Evolutionary conservation across 2,113 vertebrate genomes (phyloP).

Genomic region (Dipodomys stephensi): DNA sequence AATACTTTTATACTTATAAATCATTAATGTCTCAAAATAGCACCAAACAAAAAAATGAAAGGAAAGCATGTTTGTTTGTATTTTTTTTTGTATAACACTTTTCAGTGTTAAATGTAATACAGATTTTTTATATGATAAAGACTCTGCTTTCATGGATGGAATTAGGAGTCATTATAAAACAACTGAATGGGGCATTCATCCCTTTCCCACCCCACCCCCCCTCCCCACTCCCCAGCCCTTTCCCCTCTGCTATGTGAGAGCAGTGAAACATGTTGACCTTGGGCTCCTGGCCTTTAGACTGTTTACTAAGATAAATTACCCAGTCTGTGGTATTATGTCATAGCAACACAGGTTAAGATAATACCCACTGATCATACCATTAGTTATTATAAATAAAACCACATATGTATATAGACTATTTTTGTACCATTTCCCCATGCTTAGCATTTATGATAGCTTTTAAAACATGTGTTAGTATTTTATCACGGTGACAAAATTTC

Average conservation of each 20-base stretch:
- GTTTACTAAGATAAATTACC: too few relatives aligned
- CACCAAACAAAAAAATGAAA: slow-evolving; percentile 62
- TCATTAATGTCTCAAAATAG: slow-evolving; percentile 73
- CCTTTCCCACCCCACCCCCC: background rate
- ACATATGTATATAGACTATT: background rate
- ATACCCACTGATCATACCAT: background rate
- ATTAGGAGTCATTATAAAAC: background rate
- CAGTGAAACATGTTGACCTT: background rate
- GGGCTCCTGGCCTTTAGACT: too few relatives aligned
- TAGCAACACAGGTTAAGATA: background rate
- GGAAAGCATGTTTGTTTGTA: slow-evolving; percentile 60
- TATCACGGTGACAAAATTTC: background rate
- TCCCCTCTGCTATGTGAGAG: background rate
- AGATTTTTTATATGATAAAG: background rate
- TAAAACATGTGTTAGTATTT: background rate
- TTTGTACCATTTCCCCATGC: background rate
- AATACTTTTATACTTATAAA: slow-evolving; percentile 74
- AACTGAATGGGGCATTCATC: background rate
- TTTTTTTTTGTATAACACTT: background rate
- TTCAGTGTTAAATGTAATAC: slow-evolving; percentile 37
- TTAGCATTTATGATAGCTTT: slow-evolving; percentile 13
- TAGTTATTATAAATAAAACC: slow-evolving; percentile 12
- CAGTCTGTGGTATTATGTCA: background rate
- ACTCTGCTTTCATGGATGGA: background rate
- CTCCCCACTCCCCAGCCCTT: background rate